Base-by-base conservation (phyloP, 2,888 invertebrate species). In the Drosophila algonquin region DNA sequence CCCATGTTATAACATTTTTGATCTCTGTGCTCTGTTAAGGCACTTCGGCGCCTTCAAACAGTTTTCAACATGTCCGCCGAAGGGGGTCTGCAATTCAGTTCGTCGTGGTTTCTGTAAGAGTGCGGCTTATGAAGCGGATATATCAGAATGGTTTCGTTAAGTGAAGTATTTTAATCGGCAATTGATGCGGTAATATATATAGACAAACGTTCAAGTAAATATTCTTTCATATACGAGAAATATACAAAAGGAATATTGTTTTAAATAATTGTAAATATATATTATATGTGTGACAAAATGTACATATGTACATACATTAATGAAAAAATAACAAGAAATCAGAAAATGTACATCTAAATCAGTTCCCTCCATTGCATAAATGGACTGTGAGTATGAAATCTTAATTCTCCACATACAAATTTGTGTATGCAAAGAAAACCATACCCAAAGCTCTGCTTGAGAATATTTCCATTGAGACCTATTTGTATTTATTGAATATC, bases 41-140 rank as follows among this genome's bases (percentile, higher is more conserved):
- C 6, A 21, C 21, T 21, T 21, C 21, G 6, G 6, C 50, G 32
- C 9, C 14, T 4, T 52, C n/a, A 35, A 2, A 45, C 46, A 32
- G 2, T 4, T 18, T 24, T 30, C 52, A 45, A 57, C 68, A 58
- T 32, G 9, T 16, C 18, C 27, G 27, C 50, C 63, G 55, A 62
- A 16, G 40, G 16, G 56, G 51, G 47, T 55, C 21, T 52, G 40
- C 44, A 45, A 40, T 73, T 86, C 72, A 84, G 88, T 84, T 85
- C 70, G 16, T 48, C 62, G 68, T 55, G 68, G 71, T 63, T 72
- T 62, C 74, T 77, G 68, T 57, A 58, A 54, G 73, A 48, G 75
- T 51, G 50, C 68, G 76, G 73, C 72, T 70, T 35, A 52, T 7
- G 27, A 2, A 40, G 50, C 83, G 87, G 64, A 54, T 46, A 40